A percentile compares a stretch with the other conserved stretches of the same genome.
These are phyloP conservation scores for Azorinus chamasolen DNA, from an alignment of 2,888 invertebrate genomes.

Conservation along the genomic window DNA sequence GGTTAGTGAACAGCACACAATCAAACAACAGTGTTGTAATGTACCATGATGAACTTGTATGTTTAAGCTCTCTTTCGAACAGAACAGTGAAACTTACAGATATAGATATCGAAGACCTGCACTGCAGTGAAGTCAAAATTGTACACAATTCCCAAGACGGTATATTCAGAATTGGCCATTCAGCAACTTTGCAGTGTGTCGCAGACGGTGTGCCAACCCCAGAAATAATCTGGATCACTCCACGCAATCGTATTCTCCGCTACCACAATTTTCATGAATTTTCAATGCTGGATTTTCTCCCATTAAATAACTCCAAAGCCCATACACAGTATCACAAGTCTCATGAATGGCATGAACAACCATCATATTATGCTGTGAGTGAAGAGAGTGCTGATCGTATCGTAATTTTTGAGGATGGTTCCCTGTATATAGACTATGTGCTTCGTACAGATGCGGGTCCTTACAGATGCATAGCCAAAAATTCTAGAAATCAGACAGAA, in stretches of 20 bases:
- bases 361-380: slow-evolving; percentile 68
- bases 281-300: slow-evolving; percentile 63
- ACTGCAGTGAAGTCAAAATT: slow-evolving; percentile 55
- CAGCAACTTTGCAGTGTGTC: slow-evolving; percentile 92
- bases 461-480: slow-evolving; percentile 95
- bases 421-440: slow-evolving; percentile 91
- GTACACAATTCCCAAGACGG: slow-evolving; percentile 38
- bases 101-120: slow-evolving; percentile 33
- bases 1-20: slow-evolving; percentile 70
- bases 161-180: slow-evolving; percentile 86
- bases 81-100: slow-evolving; percentile 8
- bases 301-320: slow-evolving; percentile 48
- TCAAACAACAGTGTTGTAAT: slow-evolving; percentile 38
- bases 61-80: slow-evolving; percentile 21
- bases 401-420: slow-evolving; percentile 92
- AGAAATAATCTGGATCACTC: slow-evolving; percentile 92
- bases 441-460: slow-evolving; percentile 90
- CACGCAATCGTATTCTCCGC: slow-evolving; percentile 65
- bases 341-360: slow-evolving; percentile 77
- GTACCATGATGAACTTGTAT: slow-evolving; percentile 22
- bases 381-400: slow-evolving; percentile 87
- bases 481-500: slow-evolving; percentile 93
- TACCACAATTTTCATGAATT: slow-evolving; percentile 74
- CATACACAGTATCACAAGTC: slow-evolving; percentile 63
- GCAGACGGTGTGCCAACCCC: slow-evolving; percentile 92